Conservation (phyloP, 2,888 invertebrate genomes). For the Geotrupes spiniger region DNA sequence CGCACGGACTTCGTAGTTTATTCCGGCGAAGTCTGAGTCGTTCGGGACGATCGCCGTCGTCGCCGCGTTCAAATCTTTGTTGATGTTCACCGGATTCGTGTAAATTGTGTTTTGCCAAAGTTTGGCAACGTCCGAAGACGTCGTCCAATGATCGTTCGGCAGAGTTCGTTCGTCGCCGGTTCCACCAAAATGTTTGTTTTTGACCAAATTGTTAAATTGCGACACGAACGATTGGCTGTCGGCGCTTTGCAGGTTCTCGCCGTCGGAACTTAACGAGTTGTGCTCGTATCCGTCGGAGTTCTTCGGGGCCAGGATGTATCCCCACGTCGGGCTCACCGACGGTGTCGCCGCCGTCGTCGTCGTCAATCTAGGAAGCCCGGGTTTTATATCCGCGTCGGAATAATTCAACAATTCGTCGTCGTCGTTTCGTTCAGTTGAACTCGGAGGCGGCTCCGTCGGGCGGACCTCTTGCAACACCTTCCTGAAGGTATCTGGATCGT, state of each 20-base stretch:
- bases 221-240: constrained; percentile 69
- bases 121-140: constrained; percentile 52
- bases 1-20: constrained; percentile 51
- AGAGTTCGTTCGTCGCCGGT: constrained; percentile 24
- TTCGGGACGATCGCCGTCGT: constrained; percentile 12
- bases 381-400: constrained; percentile 61
- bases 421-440: constrained; percentile 48
- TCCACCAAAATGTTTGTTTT: constrained; percentile 29
- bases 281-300: constrained; percentile 26
- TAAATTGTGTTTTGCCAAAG: constrained; percentile 68
- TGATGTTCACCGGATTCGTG: constrained; percentile 69
- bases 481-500: constrained; percentile 79
- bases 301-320: constrained; percentile 41
- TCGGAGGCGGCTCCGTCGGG: constrained; percentile 69
- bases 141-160: constrained; percentile 44
- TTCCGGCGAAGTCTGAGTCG: constrained; percentile 28
- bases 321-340: constrained; percentile 42
- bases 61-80: constrained; percentile 54
- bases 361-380: constrained; percentile 39
- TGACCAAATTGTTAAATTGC: constrained; percentile 53
- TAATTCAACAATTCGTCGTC: constrained; percentile 77
- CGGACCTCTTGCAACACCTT: constrained; percentile 72
- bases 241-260: constrained; percentile 64
- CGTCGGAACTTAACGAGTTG: constrained; percentile 48
- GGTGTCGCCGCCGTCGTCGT: constrained; percentile 57